Evolutionary conservation across 2,888 invertebrate species (phyloP).

Genomic region (Strigamia crassipes): DNA sequence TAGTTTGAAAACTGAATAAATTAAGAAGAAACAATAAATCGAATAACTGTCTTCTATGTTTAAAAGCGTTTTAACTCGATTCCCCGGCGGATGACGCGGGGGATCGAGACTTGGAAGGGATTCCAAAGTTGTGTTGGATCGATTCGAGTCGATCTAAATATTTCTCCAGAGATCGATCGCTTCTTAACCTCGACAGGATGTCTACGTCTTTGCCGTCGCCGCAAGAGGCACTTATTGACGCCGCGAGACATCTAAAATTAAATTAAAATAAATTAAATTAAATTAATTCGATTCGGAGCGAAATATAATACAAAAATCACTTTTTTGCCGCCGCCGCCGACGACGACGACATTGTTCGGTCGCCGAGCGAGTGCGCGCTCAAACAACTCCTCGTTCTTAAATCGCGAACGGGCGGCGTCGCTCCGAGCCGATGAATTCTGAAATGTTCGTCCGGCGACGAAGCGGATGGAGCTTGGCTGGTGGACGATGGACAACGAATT

Average conservation of each 20-base stretch:
- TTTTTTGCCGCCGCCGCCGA: conserved; percentile 38
- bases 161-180: neutral
- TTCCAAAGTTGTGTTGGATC: neutral
- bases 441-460: neutral
- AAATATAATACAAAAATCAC: neutral
- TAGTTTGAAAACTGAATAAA: neutral
- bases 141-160: conserved; percentile 30
- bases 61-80: neutral
- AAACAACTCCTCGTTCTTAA: neutral
- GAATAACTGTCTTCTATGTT: neutral
- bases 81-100: neutral
- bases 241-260: neutral
- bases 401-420: conserved; percentile 50
- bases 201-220: neutral
- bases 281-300: no score
- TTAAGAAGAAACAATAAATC: neutral
- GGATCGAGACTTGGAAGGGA: neutral
- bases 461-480: neutral
- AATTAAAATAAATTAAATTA: no score
- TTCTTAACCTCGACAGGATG: neutral
- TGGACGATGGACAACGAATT: neutral
- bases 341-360: neutral
- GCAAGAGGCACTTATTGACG: neutral
- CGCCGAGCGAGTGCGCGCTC: neutral
- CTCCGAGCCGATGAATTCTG: conserved; percentile 43